Evolutionary conservation across 2,113 vertebrate species (phyloP).

Genomic region (Holacanthus passer): DNA sequence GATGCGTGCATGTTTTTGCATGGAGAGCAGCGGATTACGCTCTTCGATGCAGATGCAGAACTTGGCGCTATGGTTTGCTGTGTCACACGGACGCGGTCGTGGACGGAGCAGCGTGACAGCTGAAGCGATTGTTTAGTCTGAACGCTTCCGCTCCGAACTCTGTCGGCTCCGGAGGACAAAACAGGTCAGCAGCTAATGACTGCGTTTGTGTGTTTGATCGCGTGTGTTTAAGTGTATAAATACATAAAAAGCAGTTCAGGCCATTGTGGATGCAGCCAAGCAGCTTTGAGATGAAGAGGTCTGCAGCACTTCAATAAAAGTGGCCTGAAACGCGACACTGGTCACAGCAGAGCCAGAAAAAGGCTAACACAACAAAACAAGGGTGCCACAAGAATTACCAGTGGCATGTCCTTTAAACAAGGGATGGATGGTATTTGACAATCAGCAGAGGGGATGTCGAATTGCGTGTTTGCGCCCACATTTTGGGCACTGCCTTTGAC

Average conservation of each 20-base stretch:
- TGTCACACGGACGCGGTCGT: neutral
- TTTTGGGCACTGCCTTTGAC: conserved; percentile 26
- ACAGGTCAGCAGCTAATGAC: conserved; percentile 53
- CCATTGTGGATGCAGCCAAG: neutral
- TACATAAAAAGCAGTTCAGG: conserved; percentile 14
- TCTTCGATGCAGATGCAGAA: conserved; percentile 16
- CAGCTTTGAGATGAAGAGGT: conserved; percentile 27
- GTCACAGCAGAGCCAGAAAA: conserved; percentile 13
- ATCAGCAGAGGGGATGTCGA: conserved; percentile 41
- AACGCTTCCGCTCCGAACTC: conserved; percentile 22
- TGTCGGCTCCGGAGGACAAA: conserved; percentile 49
- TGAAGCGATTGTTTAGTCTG: conserved; percentile 25
- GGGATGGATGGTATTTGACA: conserved; percentile 29
- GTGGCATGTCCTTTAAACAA: conserved; percentile 17
- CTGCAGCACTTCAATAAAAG: conserved; percentile 12
- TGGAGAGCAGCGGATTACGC: conserved; percentile 6
- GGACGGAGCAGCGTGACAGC: neutral
- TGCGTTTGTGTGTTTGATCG: neutral
- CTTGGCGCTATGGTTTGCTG: neutral
- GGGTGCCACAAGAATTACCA: conserved; percentile 34
- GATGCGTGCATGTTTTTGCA: conserved; percentile 31
- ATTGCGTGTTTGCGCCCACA: conserved; percentile 34
- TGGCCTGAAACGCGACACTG: conserved; percentile 33
- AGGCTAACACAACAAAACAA: conserved; percentile 38
- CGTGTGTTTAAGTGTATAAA: neutral